Evolutionary conservation across 2,797 vertebrate species (phyloP).

Genomic region (Siniperca undulata): DNA sequence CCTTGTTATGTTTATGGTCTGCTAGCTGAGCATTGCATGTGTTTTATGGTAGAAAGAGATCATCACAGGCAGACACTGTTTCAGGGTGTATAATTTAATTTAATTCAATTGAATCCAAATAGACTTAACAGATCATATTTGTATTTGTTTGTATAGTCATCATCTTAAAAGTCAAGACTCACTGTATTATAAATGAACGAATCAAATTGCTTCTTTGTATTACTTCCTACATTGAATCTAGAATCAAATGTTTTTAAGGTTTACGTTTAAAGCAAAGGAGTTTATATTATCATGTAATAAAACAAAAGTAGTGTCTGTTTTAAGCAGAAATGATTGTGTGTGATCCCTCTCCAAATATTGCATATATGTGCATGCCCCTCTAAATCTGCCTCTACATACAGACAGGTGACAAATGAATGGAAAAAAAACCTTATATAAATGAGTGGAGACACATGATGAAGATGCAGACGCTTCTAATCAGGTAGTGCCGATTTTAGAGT

Average conservation of each 20-base stretch:
- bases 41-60: not conserved
- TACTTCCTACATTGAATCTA: not conserved
- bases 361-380: too few relatives aligned
- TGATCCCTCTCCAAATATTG: too few relatives aligned
- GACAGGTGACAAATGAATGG: too few relatives aligned
- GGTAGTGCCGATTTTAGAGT: too few relatives aligned
- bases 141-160: not conserved
- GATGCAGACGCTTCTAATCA: too few relatives aligned
- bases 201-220: not conserved
- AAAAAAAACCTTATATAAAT: too few relatives aligned
- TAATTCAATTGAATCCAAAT: not conserved
- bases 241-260: not conserved
- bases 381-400: too few relatives aligned
- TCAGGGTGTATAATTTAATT: not conserved
- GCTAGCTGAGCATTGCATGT: not conserved
- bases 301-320: not conserved
- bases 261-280: not conserved
- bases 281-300: not conserved
- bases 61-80: not conserved
- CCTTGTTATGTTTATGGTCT: conserved; percentile 20
- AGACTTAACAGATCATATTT: not conserved
- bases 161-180: not conserved
- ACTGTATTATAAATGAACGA: not conserved
- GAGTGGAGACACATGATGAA: too few relatives aligned
- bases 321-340: too few relatives aligned